A percentile compares a stretch with the other conserved stretches of the same genome.
These are phyloP conservation scores for Coptotermes formosanus DNA, from an alignment of 1,140 invertebrate genomes.

Conservation along the genomic window DNA sequence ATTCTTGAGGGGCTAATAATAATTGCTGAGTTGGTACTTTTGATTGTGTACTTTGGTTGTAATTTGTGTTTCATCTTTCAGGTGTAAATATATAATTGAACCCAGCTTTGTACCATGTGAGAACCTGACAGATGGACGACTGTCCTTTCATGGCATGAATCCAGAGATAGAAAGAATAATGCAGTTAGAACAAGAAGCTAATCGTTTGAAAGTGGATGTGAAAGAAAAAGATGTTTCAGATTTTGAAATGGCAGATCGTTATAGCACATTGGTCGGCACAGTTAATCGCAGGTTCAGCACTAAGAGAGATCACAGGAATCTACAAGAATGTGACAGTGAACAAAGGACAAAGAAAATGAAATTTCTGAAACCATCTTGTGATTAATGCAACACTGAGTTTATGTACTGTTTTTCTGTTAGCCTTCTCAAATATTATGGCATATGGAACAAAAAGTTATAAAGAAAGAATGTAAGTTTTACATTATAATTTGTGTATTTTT, in stretches of 20 bases:
- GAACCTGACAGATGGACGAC: slow-evolving; percentile 71
- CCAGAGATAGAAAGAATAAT: slow-evolving; percentile 79
- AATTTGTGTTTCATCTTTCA: slow-evolving; percentile 42
- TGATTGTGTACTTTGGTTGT: no score
- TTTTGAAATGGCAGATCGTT: slow-evolving; percentile 26
- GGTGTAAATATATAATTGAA: slow-evolving; percentile 70
- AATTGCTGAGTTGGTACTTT: no score
- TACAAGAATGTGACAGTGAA: neutral
- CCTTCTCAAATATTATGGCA: no score
- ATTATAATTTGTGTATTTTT: no score
- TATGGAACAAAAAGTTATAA: no score
- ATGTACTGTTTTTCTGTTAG: no score
- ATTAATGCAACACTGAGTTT: neutral
- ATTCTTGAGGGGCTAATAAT: no score
- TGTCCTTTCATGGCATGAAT: slow-evolving; percentile 88
- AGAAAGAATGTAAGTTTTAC: no score
- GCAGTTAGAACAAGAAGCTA: slow-evolving; percentile 52
- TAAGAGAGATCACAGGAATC: neutral
- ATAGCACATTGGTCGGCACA: slow-evolving; percentile 21
- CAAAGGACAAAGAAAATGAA: slow-evolving; percentile 17
- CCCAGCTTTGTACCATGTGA: slow-evolving; percentile 74
- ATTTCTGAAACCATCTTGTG: slow-evolving; percentile 15
- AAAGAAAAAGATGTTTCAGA: slow-evolving; percentile 59
- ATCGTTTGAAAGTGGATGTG: slow-evolving; percentile 45
- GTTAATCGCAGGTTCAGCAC: slow-evolving; percentile 24